Percentiles rank a stretch among this genome's conserved stretches.
These are phyloP conservation scores for Hypothenemus hampei DNA, from an alignment of 1,140 invertebrate species.

Conservation along the genomic window DNA sequence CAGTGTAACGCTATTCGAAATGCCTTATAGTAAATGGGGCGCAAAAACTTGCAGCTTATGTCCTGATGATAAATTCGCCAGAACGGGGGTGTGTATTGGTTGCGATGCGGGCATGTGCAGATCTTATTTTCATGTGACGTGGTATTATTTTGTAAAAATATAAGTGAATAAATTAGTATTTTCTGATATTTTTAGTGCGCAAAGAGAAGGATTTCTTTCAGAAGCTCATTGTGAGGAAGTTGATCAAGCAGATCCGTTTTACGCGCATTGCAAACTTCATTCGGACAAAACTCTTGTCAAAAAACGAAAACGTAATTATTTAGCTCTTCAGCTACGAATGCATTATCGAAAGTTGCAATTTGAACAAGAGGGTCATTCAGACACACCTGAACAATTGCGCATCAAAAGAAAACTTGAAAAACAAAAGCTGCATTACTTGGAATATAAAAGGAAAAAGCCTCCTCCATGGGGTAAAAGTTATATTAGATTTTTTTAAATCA, in stretches of 20 bases:
- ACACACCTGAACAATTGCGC: conserved; percentile 63
- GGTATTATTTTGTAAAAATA: conserved; percentile 51
- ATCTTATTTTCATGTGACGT: conserved; percentile 96
- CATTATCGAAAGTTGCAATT: conserved; percentile 59
- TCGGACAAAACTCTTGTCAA: conserved; percentile 77
- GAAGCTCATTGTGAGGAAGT: conserved; percentile 91
- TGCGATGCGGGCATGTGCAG: conserved; percentile 98
- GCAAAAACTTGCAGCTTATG: conserved; percentile 83
- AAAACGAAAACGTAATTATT: conserved; percentile 79
- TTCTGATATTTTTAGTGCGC: conserved; percentile 86
- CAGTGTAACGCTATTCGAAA: conserved; percentile 89
- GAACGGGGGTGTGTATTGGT: conserved; percentile 90
- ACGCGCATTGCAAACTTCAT: conserved; percentile 92
- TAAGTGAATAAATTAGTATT: conserved; percentile 13
- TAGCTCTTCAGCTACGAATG: conserved; percentile 79
- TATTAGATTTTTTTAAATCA: conserved; percentile 5
- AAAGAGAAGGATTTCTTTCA: conserved; percentile 85
- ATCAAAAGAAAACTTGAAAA: conserved; percentile 74
- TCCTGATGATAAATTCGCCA: conserved; percentile 75
- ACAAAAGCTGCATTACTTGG: conserved; percentile 69
- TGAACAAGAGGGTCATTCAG: conserved; percentile 50
- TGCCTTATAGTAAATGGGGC: conserved; percentile 93
- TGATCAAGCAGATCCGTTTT: conserved; percentile 94
- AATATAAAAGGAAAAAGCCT: conserved; percentile 67
- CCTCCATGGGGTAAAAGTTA: conserved; percentile 73